Base-by-base conservation (phyloP, 2,797 vertebrate genomes). In the Philypnodon macrostomus region DNA sequence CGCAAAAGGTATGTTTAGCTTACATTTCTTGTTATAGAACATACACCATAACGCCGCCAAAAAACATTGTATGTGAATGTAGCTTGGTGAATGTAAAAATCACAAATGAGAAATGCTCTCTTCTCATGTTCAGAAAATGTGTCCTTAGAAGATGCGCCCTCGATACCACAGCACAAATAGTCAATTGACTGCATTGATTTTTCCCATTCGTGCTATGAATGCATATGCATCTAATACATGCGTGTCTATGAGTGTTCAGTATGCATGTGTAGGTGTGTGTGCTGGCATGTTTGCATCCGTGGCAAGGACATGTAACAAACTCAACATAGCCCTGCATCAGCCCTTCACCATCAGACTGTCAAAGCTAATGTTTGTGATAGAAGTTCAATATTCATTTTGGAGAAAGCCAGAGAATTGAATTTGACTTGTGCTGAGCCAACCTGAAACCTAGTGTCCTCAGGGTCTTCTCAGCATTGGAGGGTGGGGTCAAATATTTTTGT, bases 151-250 rank as follows among this genome's bases (percentile, higher is more conserved):
- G 39, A 52, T 46, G 46, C 47, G 31, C 39, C 47, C 39, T 18
- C 13, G 29, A 52, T 26, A 26, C 34, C 16, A 27, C 8, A 26
- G 16, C 31, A 26, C 36, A 41, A 15, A 53, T 58, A 47, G 64
- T 58, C 57, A 41, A 63, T 41, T 7, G 47, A 58, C 47, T 44
- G 32, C 47, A 72, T 55, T 33, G 55, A 72, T 71, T 73, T 74
- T 36, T 27, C 46, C 53, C 35, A 39, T 32, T 35, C 30, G 14
- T 37, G 19, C 53, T 49, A 39, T 31, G 38, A 52, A 55, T 53
- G 44, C 37, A 40, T 46, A 27, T 10, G 21, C 17, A 30, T 26
- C 15, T 7, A 27, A 31, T 30, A 32, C 12, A 5, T 44, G 51
- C 26, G 44, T 16, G 42, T 44, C 13, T 34, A 10, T 0, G 5